These are phyloP conservation scores for Lepus americanus DNA, from an alignment of 2,113 vertebrate species.

Conservation along the genomic window DNA sequence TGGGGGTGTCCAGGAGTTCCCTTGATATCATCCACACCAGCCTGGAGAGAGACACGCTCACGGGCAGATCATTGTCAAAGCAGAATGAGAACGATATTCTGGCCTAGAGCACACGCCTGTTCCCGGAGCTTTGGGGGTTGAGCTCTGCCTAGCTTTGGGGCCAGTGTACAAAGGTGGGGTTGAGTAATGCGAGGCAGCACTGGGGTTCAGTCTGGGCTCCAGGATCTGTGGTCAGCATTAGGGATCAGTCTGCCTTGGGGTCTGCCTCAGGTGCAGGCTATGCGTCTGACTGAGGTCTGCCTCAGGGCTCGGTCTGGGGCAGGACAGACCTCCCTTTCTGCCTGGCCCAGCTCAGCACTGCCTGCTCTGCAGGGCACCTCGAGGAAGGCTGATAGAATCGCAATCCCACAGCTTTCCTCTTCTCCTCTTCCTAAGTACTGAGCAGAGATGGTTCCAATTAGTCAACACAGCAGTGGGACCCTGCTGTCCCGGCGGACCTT, in stretches of 20 bases:
- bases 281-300: background rate
- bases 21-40: background rate
- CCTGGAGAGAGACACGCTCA: background rate
- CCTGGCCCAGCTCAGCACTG: background rate
- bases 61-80: background rate
- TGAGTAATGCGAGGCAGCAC: background rate
- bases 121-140: background rate
- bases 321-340: background rate
- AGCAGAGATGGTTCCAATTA: conserved; percentile 18
- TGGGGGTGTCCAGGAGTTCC: background rate
- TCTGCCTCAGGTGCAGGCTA: conserved; percentile 42
- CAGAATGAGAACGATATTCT: background rate
- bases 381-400: background rate
- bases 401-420: background rate
- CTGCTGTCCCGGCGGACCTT: background rate
- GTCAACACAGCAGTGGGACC: background rate
- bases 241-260: background rate
- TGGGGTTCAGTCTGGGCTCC: background rate
- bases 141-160: background rate
- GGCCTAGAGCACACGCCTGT: too few species aligned
- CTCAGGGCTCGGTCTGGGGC: background rate
- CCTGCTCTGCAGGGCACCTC: background rate
- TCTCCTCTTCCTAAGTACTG: background rate
- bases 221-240: background rate
- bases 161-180: background rate